Percentiles rank a stretch among this genome's conserved stretches.
Evolutionary conservation across 2,113 vertebrate genomes (phyloP).

Genomic region (Brachirus orientalis): DNA sequence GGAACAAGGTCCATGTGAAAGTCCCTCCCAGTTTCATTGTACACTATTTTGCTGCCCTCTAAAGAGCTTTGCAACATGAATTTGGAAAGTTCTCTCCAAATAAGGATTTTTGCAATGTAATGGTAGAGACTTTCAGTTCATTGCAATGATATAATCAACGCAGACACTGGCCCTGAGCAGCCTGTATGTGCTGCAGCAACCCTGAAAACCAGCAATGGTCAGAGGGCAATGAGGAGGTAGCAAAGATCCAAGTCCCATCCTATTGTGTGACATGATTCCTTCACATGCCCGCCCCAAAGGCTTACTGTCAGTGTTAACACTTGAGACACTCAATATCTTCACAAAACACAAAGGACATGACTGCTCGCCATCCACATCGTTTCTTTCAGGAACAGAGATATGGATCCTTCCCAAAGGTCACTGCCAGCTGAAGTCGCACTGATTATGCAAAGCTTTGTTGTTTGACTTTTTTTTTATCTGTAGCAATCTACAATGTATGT

Average conservation of each 20-base stretch:
- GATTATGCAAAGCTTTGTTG: constrained; percentile 82
- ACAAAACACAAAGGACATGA: constrained; percentile 84
- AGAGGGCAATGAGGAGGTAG: constrained; percentile 78
- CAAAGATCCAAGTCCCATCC: constrained; percentile 83
- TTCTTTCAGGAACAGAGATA: constrained; percentile 81
- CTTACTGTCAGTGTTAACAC: constrained; percentile 85
- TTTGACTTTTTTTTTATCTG: constrained; percentile 78
- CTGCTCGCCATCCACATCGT: constrained; percentile 80
- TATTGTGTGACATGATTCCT: constrained; percentile 82
- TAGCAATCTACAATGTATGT: too few species aligned
- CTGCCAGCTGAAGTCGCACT: constrained; percentile 80
- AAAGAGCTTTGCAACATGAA: neutral
- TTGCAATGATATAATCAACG: constrained; percentile 76
- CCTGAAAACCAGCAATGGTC: constrained; percentile 79
- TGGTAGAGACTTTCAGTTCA: neutral
- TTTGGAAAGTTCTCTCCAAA: neutral
- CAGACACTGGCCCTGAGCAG: constrained; percentile 76
- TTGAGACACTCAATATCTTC: constrained; percentile 87
- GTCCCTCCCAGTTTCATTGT: too few species aligned
- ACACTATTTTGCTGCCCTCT: too few species aligned
- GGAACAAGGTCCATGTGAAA: too few species aligned
- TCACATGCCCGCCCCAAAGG: constrained; percentile 80
- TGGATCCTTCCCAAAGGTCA: constrained; percentile 85
- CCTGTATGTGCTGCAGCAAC: constrained; percentile 57
- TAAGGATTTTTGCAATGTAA: constrained; percentile 6